These are phyloP conservation scores for Cabera pusaria DNA, from an alignment of 2,888 invertebrate genomes.

Conservation along the genomic window DNA sequence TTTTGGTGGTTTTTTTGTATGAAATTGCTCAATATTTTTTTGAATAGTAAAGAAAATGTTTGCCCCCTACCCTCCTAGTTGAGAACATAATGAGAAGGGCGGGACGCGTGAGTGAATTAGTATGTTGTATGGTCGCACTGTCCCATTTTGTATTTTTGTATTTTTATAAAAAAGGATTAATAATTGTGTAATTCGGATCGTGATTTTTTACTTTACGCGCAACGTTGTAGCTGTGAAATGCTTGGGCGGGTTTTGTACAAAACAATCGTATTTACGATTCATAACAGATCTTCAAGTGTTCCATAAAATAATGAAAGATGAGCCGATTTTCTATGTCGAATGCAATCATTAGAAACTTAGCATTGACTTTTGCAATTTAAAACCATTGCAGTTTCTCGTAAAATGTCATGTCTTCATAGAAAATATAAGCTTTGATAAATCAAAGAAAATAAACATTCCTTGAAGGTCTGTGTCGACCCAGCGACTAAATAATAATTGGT, in stretches of 20 bases:
- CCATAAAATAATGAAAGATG: constrained; percentile 14
- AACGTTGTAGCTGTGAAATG: constrained; percentile 55
- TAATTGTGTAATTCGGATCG: constrained; percentile 75
- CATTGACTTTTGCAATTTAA: too few relatives aligned
- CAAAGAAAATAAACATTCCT: constrained; percentile 23
- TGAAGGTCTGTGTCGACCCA: constrained; percentile 52
- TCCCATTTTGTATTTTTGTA: constrained; percentile 84
- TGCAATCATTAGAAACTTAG: too few relatives aligned
- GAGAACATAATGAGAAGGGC: constrained; percentile 50
- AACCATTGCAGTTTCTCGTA: background rate
- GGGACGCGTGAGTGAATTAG: constrained; percentile 65
- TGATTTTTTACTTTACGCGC: constrained; percentile 76
- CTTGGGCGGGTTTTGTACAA: constrained; percentile 44
- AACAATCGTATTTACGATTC: constrained; percentile 20
- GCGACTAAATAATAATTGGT: constrained; percentile 59
- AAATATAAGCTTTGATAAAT: constrained; percentile 1
- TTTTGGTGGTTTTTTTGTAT: constrained; percentile 63
- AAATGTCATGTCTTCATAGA: constrained; percentile 1
- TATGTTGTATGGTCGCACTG: constrained; percentile 70
- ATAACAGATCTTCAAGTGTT: constrained; percentile 45
- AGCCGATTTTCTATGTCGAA: constrained; percentile 6
- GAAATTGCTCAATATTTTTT: constrained; percentile 76
- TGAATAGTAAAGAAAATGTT: constrained; percentile 53
- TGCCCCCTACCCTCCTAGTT: constrained; percentile 68
- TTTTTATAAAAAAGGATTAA: constrained; percentile 80